Evolutionary conservation across 2,888 invertebrate species (phyloP), one percentile per base, ranked within the genome.

Genomic region (Melieria omissa): DNA sequence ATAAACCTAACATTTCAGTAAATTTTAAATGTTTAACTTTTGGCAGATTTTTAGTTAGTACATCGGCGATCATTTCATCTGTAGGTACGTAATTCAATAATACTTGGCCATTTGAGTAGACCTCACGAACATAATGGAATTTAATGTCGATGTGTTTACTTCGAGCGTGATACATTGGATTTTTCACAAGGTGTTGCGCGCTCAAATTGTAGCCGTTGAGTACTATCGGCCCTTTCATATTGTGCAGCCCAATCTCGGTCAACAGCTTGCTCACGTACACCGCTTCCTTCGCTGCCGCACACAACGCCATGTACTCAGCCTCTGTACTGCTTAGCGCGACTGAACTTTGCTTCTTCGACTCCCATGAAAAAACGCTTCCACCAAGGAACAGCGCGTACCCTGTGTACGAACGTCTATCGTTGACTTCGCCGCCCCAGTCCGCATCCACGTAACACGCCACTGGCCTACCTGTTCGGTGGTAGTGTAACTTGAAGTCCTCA

Each of bases 241-340:
- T n/a, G n/a, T n/a, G n/a, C 16, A 16, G 16, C 16, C 44, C 42
- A 45, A 72, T 69, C 55, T 72, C 72, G 16, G 12, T 58, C 4
- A 73, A 9, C 49, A 75, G 14, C 12, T 65, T 70, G 16, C 16
- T 72, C 49, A 71, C 58, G 46, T 72, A 74, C 16, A 61, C 46
- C 29, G 67, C 77, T 66, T 77, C 72, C 45, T 68, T 76, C 5
- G 72, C 67, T n/a, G 29, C 29, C 2, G 29, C 29, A 29, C 29
- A 29, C 29, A 29, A 29, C 29, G 29, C 29, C 29, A 29, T 72
- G 52, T 76, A 74, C 55, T 76, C 74, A 7, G 74, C 74, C 47
- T 75, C 73, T 10, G 70, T 76, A 71, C 74, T 74, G 65, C 66
- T 67, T 16, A 76, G 63, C 1, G 77, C 76, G 0, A 74, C 78